Conservation (phyloP, 2,113 vertebrate species). For the Cynopterus brachyotis region DNA sequence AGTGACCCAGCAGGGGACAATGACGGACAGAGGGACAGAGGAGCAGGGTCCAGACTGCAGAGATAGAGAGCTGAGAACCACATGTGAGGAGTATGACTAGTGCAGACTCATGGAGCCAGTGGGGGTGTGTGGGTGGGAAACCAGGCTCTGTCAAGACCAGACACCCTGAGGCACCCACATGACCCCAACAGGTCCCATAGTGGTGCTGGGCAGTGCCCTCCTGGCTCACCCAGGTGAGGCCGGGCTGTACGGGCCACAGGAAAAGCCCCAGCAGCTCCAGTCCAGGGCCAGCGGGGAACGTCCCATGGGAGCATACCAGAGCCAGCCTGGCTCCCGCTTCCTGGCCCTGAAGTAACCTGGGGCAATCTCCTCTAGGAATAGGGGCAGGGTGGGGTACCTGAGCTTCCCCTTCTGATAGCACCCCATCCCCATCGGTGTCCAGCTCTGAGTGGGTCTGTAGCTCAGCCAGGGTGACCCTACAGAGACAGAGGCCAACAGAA, state of each 20-base stretch:
- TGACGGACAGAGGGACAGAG: neutral
- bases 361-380: neutral
- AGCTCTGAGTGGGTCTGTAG: slow-evolving; percentile 89
- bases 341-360: neutral
- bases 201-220: neutral
- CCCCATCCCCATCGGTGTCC: slow-evolving; percentile 88
- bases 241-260: rapidly evolving
- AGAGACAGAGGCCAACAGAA: neutral
- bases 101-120: rapidly evolving
- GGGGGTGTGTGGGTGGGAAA: rapidly evolving
- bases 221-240: neutral
- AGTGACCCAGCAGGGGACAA: neutral
- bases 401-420: slow-evolving; percentile 87
- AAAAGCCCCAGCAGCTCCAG: neutral
- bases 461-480: slow-evolving; percentile 87
- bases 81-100: rapidly evolving
- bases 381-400: slow-evolving; percentile 80
- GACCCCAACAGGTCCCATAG: neutral
- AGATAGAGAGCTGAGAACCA: no score
- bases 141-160: neutral
- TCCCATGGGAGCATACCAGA: neutral
- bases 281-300: neutral
- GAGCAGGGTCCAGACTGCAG: neutral
- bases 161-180: neutral
- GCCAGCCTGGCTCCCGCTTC: neutral